phyloP scores from a whole-genome alignment of 2,888 invertebrate species.

The Ligdia adustata region DNA sequence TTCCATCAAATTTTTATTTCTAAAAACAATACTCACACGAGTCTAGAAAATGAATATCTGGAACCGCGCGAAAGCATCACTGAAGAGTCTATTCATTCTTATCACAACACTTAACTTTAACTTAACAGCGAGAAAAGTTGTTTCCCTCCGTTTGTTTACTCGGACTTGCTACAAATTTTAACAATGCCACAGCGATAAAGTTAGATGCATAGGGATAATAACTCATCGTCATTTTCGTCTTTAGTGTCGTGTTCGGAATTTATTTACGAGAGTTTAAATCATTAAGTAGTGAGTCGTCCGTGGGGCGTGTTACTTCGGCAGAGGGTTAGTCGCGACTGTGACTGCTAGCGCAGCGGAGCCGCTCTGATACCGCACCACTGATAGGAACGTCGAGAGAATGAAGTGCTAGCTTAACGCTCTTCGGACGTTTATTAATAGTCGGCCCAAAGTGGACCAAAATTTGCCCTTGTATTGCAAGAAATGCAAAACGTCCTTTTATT shows the following conservation, averaged over 20 bases:
- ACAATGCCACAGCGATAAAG: slow-evolving; percentile 42
- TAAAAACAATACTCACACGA: slow-evolving; percentile 42
- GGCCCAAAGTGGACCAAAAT: too few species aligned
- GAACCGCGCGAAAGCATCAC: slow-evolving; percentile 42
- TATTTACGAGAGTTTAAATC: slow-evolving; percentile 50
- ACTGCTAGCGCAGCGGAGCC: slow-evolving; percentile 43
- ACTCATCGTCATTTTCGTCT: slow-evolving; percentile 55
- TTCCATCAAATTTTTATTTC: too few species aligned
- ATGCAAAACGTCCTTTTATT: too few species aligned
- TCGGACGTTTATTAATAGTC: too few species aligned
- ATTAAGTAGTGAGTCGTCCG: slow-evolving; percentile 36
- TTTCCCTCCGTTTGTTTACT: slow-evolving; percentile 41
- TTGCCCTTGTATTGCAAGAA: too few species aligned
- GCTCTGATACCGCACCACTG: slow-evolving; percentile 14
- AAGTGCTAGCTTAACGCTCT: slow-evolving; percentile 17
- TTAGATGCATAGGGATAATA: slow-evolving; percentile 47
- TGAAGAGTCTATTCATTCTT: slow-evolving; percentile 34
- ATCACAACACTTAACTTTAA: slow-evolving; percentile 45
- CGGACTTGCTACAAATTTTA: slow-evolving; percentile 43
- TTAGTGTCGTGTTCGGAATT: slow-evolving; percentile 49
- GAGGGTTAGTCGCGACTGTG: slow-evolving; percentile 63
- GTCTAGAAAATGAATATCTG: slow-evolving; percentile 22
- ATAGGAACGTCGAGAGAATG: slow-evolving; percentile 17
- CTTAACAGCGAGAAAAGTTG: slow-evolving; percentile 39
- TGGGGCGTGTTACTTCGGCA: slow-evolving; percentile 55